phyloP scores from a whole-genome alignment of 2,113 vertebrate genomes.

The Eptatretus burgeri region DNA sequence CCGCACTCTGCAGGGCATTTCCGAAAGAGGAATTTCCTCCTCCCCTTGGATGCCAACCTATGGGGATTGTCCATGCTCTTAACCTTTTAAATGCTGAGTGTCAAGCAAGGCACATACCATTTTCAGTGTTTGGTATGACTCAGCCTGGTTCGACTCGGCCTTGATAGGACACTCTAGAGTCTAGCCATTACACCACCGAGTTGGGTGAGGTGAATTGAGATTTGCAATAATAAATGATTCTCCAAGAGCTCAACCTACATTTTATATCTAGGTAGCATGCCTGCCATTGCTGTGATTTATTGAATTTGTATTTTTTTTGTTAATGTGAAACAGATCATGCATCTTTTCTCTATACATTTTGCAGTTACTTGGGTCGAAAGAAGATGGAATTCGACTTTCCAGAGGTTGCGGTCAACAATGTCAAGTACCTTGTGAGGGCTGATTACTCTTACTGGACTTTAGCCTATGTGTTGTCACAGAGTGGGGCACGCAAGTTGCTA shows the following conservation, averaged over 20 bases:
- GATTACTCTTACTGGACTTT: constrained; percentile 81
- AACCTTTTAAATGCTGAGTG: background rate
- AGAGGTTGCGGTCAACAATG: constrained; percentile 37
- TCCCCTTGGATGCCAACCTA: too few species aligned
- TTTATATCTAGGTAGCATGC: background rate
- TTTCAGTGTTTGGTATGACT: background rate
- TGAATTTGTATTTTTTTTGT: background rate
- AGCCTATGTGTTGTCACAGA: constrained; percentile 44
- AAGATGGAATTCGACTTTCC: constrained; percentile 58
- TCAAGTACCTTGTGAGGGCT: constrained; percentile 48
- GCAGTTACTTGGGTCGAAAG: constrained; percentile 58
- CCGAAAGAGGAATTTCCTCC: too few species aligned
- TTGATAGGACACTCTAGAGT: too few species aligned
- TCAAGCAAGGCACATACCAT: background rate
- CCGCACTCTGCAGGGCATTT: too few species aligned
- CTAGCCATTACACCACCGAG: too few species aligned
- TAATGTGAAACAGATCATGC: too few species aligned
- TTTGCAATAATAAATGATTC: too few species aligned
- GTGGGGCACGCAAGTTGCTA: constrained; percentile 46
- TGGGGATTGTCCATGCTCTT: background rate
- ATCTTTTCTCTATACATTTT: background rate
- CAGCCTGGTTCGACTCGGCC: too few species aligned
- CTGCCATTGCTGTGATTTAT: background rate
- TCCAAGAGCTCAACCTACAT: too few species aligned
- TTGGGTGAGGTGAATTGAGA: too few species aligned